These are phyloP conservation scores for Alsophila aescularia DNA, from an alignment of 2,888 invertebrate species.

Conservation along the genomic window DNA sequence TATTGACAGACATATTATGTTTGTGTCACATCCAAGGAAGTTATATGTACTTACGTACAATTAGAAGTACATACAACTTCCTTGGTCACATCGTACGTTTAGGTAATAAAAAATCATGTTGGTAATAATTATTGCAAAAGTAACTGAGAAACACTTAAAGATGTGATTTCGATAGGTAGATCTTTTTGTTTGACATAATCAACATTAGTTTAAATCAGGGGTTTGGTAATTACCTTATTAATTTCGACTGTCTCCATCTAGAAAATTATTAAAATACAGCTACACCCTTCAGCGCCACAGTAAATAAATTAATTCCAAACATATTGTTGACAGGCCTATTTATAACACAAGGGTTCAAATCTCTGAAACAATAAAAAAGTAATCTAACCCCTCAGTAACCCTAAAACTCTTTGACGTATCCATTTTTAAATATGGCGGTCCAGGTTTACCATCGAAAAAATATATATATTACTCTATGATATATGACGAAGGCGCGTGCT, in stretches of 20 bases:
- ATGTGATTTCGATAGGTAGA: too few relatives aligned
- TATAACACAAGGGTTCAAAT: conserved; percentile 56
- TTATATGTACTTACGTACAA: too few relatives aligned
- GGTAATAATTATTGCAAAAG: too few relatives aligned
- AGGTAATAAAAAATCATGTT: too few relatives aligned
- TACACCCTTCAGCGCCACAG: conserved; percentile 30
- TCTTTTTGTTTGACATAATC: too few relatives aligned
- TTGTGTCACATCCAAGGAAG: too few relatives aligned
- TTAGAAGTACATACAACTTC: too few relatives aligned
- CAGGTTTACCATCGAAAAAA: conserved; percentile 41
- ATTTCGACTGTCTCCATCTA: too few relatives aligned
- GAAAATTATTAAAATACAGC: conserved; percentile 11
- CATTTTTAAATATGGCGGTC: conserved; percentile 68
- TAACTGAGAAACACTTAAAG: too few relatives aligned
- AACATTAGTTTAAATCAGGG: not conserved
- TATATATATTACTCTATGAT: conserved; percentile 53
- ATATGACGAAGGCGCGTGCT: conserved; percentile 68
- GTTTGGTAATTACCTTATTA: too few relatives aligned
- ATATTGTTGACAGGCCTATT: conserved; percentile 73
- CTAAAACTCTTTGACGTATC: conserved; percentile 60
- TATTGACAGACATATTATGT: too few relatives aligned
- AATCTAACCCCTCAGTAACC: conserved; percentile 57
- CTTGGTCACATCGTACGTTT: too few relatives aligned
- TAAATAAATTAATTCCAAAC: conserved; percentile 37
- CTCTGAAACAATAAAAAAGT: conserved; percentile 66